Evolutionary conservation across 2,888 invertebrate genomes (phyloP).

Genomic region (Drosophila nr. fundita): DNA sequence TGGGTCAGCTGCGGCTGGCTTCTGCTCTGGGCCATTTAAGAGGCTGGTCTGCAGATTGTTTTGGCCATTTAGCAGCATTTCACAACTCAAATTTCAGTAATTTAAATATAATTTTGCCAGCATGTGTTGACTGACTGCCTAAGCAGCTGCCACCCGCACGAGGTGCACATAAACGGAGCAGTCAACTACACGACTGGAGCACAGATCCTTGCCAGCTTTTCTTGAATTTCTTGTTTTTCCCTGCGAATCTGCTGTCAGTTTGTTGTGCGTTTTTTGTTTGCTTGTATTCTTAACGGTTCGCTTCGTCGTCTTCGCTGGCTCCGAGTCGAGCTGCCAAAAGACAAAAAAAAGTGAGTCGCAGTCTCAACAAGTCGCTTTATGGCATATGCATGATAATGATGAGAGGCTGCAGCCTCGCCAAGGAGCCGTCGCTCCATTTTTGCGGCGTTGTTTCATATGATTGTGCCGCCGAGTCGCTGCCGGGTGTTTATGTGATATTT

Average conservation of each 20-base stretch:
- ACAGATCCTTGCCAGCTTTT: slow-evolving; percentile 16
- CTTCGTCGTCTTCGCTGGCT: slow-evolving; percentile 6
- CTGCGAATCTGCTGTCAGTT: slow-evolving; percentile 49
- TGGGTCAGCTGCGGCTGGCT: slow-evolving; percentile 23
- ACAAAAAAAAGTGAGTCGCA: slow-evolving; percentile 20
- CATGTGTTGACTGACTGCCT: slow-evolving; percentile 59
- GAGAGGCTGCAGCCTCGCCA: slow-evolving; percentile 36
- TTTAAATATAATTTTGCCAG: slow-evolving; percentile 75
- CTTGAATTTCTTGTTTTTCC: slow-evolving; percentile 31
- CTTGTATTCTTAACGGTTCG: slow-evolving; percentile 3
- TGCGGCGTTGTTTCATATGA: slow-evolving; percentile 71
- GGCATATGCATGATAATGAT: slow-evolving; percentile 81
- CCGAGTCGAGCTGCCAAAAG: slow-evolving; percentile 37
- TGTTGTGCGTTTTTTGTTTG: slow-evolving; percentile 32
- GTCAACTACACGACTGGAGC: slow-evolving; percentile 1
- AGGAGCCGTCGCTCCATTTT: slow-evolving; percentile 45
- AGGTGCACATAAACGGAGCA: slow-evolving; percentile 22
- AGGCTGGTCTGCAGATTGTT: slow-evolving; percentile 58
- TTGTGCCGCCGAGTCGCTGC: slow-evolving; percentile 72
- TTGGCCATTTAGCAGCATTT: slow-evolving; percentile 69
- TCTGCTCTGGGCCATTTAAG: slow-evolving; percentile 37
- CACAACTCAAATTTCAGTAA: slow-evolving; percentile 54
- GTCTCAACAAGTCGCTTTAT: slow-evolving; percentile 81
- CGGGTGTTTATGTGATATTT: slow-evolving; percentile 83
- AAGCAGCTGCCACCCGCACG: slow-evolving; percentile 63